A percentile compares a stretch with the other conserved stretches of the same genome.
These are phyloP conservation scores for Oscheius onirici DNA, from an alignment of 2,888 invertebrate species.

Conservation along the genomic window DNA sequence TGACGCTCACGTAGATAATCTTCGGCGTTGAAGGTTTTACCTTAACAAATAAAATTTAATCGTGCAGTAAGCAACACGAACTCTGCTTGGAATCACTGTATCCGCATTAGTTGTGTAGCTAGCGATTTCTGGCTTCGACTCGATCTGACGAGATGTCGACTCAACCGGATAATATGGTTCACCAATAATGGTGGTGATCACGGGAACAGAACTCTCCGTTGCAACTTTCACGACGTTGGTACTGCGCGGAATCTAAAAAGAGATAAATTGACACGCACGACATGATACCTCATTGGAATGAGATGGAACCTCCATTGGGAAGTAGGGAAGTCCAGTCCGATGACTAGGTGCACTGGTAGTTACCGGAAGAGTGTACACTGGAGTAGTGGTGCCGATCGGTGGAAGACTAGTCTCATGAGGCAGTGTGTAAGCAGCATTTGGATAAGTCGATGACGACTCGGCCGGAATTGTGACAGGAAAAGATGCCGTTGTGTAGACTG, in stretches of 20 bases:
- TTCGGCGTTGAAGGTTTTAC: background rate
- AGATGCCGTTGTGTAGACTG: background rate
- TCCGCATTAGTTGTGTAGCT: background rate
- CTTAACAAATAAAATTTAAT: background rate
- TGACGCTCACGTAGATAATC: conserved; percentile 1
- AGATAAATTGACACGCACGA: too few species aligned
- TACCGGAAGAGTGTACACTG: background rate
- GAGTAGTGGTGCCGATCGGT: background rate
- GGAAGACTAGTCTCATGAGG: background rate
- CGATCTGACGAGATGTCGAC: background rate
- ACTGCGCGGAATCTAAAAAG: too few species aligned
- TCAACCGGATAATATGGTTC: background rate
- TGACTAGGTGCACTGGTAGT: too few species aligned
- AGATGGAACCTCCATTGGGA: too few species aligned
- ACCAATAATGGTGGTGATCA: background rate
- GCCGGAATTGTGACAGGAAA: background rate
- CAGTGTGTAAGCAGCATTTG: background rate
- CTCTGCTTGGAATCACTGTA: background rate
- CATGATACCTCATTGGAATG: too few species aligned
- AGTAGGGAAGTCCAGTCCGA: too few species aligned
- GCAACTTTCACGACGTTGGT: too few species aligned
- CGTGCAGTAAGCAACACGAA: background rate
- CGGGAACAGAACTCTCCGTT: too few species aligned
- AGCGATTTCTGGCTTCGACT: background rate
- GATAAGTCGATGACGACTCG: background rate